These are phyloP conservation scores for Enteromius treurensis DNA, from an alignment of 2,797 vertebrate species.

Conservation along the genomic window DNA sequence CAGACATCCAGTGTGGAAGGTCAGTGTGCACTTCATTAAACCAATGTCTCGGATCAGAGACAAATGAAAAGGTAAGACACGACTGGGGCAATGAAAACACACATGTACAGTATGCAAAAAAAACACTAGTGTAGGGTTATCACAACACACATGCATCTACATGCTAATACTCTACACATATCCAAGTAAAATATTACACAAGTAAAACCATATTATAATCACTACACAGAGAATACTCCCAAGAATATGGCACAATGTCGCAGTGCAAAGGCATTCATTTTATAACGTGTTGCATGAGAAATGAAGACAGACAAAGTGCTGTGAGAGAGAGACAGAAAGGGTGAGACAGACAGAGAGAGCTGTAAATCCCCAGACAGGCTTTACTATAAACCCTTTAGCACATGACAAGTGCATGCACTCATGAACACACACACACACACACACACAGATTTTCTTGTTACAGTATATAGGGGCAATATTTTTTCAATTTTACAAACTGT, in stretches of 20 bases:
- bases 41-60: not conserved
- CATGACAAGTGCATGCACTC: not conserved
- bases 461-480: not conserved
- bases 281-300: not conserved
- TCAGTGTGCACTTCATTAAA: not conserved
- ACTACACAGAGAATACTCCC: not conserved
- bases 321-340: not conserved
- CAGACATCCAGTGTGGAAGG: conserved; percentile 22
- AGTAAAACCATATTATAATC: not conserved
- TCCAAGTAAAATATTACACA: not conserved
- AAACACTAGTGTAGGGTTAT: not conserved
- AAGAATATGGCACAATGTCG: not conserved
- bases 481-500: not conserved
- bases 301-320: not conserved
- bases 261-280: not conserved
- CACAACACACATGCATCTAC: not conserved
- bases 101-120: not conserved
- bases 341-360: conserved; percentile 28
- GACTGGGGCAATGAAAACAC: not conserved
- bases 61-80: conserved; percentile 14
- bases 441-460: not conserved
- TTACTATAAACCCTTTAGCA: conserved; percentile 40
- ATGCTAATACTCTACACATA: not conserved
- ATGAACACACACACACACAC: not conserved
- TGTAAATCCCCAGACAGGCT: conserved; percentile 53